These are phyloP conservation scores for Nephrotoma flavescens DNA, from an alignment of 2,888 invertebrate genomes.

Conservation along the genomic window DNA sequence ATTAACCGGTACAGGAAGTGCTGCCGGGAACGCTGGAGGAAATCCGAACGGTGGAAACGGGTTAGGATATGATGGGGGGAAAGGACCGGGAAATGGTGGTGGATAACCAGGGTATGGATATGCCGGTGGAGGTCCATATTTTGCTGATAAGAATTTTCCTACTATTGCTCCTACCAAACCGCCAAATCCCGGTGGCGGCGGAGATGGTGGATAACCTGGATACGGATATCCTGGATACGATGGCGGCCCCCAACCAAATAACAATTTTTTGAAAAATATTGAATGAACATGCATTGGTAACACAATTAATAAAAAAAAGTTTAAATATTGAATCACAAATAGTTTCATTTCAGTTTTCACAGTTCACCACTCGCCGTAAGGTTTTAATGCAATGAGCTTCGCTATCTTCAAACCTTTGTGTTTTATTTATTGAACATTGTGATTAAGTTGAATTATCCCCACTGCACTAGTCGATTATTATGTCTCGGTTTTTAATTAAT, in stretches of 20 bases:
- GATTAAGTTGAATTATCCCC: background rate
- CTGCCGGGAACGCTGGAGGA: background rate
- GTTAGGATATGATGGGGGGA: background rate
- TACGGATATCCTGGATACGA: background rate
- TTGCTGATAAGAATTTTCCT: background rate
- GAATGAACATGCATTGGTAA: background rate
- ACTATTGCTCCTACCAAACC: background rate
- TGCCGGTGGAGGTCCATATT: background rate
- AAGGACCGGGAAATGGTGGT: background rate
- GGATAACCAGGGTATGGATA: background rate
- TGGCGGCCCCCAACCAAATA: background rate
- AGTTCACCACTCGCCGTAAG: background rate
- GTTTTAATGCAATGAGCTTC: background rate
- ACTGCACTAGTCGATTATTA: background rate
- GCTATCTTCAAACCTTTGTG: background rate
- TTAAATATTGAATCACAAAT: background rate
- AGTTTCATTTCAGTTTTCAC: background rate
- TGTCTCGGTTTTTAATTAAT: background rate
- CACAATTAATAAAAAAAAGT: background rate
- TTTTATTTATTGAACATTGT: background rate
- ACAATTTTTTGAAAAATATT: background rate
- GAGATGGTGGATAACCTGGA: background rate
- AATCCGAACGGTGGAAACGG: background rate
- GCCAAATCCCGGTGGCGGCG: background rate
- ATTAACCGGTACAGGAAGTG: background rate